Evolutionary conservation across 1,140 invertebrate species (phyloP).

Genomic region (Adoxophyes honmai): DNA sequence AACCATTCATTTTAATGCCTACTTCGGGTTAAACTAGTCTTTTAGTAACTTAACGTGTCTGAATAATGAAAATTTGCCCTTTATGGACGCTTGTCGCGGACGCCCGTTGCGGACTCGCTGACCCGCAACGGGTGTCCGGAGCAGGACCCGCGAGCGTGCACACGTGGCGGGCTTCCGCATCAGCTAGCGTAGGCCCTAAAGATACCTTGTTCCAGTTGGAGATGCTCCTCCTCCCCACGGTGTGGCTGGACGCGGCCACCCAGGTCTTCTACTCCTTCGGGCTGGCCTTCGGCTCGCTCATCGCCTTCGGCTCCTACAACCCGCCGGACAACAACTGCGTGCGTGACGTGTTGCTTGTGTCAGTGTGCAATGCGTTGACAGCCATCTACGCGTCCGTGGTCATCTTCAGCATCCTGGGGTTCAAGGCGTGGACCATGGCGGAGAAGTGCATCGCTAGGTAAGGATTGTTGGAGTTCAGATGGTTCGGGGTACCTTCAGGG

Average conservation of each 20-base stretch:
- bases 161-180: too few species aligned
- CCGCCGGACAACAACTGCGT: slow-evolving; percentile 94
- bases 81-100: too few species aligned
- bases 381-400: slow-evolving; percentile 96
- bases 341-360: slow-evolving; percentile 92
- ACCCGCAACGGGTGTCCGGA: too few species aligned
- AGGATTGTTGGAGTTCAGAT: too few species aligned
- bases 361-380: slow-evolving; percentile 92
- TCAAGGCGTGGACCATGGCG: slow-evolving; percentile 90
- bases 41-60: too few species aligned
- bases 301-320: slow-evolving; percentile 95
- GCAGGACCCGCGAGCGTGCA: too few species aligned
- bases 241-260: slow-evolving; percentile 96
- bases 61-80: too few species aligned
- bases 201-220: slow-evolving; percentile 80
- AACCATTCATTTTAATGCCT: too few species aligned
- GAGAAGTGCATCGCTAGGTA: slow-evolving; percentile 87
- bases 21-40: too few species aligned
- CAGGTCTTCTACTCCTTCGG: slow-evolving; percentile 98
- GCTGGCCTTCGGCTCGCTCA: slow-evolving; percentile 93
- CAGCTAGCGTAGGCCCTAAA: too few species aligned
- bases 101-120: too few species aligned
- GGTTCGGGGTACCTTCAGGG: too few species aligned
- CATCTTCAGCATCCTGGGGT: slow-evolving; percentile 92
- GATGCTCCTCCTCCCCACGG: slow-evolving; percentile 87